A percentile compares a stretch with the other conserved stretches of the same genome.
Conservation (phyloP, 2,888 invertebrate genomes). For the Plagodis dolabraria region DNA sequence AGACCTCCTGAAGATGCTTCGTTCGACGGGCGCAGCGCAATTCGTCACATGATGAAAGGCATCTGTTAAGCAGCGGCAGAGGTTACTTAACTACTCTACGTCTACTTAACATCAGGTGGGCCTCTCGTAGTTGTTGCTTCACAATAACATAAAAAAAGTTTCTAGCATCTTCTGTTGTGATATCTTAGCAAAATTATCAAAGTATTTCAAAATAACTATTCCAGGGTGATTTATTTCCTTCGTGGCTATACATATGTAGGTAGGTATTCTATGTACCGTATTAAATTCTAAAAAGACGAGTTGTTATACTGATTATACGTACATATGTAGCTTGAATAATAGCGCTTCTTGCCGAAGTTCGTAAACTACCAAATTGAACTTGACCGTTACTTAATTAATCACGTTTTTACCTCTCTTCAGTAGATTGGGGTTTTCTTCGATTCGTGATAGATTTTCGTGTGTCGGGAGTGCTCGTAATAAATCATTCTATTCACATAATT, state of each 20-base stretch:
- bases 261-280: not conserved
- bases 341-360: constrained; percentile 23
- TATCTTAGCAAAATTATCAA: too few species aligned
- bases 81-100: too few species aligned
- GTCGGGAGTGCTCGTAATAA: constrained; percentile 6
- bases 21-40: too few species aligned
- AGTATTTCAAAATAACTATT: too few species aligned
- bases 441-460: constrained; percentile 29
- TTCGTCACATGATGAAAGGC: too few species aligned
- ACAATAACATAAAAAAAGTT: too few species aligned
- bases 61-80: too few species aligned
- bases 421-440: constrained; percentile 30
- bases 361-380: constrained; percentile 34
- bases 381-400: constrained; percentile 37
- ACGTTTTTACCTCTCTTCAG: constrained; percentile 36
- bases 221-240: too few species aligned
- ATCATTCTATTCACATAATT: not conserved
- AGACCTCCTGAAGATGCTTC: too few species aligned
- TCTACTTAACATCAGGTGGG: too few species aligned
- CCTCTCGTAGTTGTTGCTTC: too few species aligned
- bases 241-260: not conserved
- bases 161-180: too few species aligned
- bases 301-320: constrained; percentile 5
- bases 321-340: constrained; percentile 10
- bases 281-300: not conserved